Conservation (phyloP, 2,888 invertebrate species). For the Clusia tigrina region DNA sequence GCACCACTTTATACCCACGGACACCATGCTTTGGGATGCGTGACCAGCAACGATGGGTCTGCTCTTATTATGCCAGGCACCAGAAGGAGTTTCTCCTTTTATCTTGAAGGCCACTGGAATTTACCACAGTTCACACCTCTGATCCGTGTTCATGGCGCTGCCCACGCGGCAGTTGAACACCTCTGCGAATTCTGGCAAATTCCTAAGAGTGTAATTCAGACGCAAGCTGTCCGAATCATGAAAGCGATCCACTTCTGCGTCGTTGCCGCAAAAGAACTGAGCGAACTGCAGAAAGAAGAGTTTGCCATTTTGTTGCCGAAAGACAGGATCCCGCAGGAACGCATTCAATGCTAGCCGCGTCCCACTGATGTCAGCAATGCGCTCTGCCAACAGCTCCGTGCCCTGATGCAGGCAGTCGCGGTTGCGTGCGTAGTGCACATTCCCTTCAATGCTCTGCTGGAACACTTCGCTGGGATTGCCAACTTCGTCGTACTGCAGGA, state of each 20-base stretch:
- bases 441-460: slow-evolving; percentile 36
- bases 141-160: slow-evolving; percentile 45
- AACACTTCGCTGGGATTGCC: slow-evolving; percentile 44
- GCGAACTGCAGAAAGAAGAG: slow-evolving; percentile 55
- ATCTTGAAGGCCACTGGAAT: no score
- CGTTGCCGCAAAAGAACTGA: slow-evolving; percentile 55
- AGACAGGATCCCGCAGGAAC: slow-evolving; percentile 40
- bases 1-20: no score
- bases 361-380: slow-evolving; percentile 53
- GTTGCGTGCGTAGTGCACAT: slow-evolving; percentile 36
- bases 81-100: no score
- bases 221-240: slow-evolving; percentile 51
- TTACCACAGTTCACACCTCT: slow-evolving; percentile 51
- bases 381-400: slow-evolving; percentile 45
- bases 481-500: slow-evolving; percentile 47
- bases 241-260: slow-evolving; percentile 34
- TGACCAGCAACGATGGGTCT: no score
- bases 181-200: slow-evolving; percentile 52
- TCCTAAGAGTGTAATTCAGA: slow-evolving; percentile 49
- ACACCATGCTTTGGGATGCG: no score
- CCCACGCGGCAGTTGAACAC: slow-evolving; percentile 43
- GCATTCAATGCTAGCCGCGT: slow-evolving; percentile 50
- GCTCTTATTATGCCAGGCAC: no score
- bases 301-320: slow-evolving; percentile 40
- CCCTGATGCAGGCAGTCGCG: slow-evolving; percentile 44